A percentile compares a stretch with the other conserved stretches of the same genome.
Evolutionary conservation across 1,140 invertebrate genomes (phyloP).

Genomic region (Ganaspis sp.): DNA sequence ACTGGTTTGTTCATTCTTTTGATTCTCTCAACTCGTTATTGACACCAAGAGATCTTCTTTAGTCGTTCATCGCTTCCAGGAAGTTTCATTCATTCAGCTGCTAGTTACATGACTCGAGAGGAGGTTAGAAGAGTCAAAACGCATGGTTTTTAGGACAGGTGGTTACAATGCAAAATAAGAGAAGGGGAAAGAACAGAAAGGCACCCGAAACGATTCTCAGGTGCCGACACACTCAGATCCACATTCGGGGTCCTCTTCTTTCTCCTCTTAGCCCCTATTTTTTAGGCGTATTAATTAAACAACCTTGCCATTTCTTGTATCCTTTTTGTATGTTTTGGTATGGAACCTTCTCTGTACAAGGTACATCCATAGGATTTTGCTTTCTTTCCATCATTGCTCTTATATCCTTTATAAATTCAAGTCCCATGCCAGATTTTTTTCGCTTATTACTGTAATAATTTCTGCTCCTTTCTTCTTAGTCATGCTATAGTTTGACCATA

Average conservation of each 20-base stretch:
- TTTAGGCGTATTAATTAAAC: neutral
- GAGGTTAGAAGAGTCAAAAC: slow-evolving; percentile 11
- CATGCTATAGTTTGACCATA: too few species aligned
- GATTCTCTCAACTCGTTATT: slow-evolving; percentile 27
- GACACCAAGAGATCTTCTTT: neutral
- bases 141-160: slow-evolving; percentile 8
- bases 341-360: too few species aligned
- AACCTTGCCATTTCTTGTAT: too few species aligned
- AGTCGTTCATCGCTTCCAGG: neutral
- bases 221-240: slow-evolving; percentile 8
- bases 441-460: too few species aligned
- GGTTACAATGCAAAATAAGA: too few species aligned
- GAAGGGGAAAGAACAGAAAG: slow-evolving; percentile 29
- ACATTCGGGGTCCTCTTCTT: neutral
- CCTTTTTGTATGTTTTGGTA: too few species aligned
- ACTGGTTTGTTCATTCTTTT: slow-evolving; percentile 42
- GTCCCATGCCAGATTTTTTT: too few species aligned
- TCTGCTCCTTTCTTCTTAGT: neutral
- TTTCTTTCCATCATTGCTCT: too few species aligned
- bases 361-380: too few species aligned
- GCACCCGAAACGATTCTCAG: slow-evolving; percentile 14
- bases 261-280: neutral
- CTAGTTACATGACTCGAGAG: neutral
- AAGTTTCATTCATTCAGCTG: neutral
- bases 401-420: too few species aligned